Percentiles rank a stretch among this genome's conserved stretches.
Evolutionary conservation across 1,140 invertebrate genomes (phyloP).

Genomic region (Triops longicaudatus): DNA sequence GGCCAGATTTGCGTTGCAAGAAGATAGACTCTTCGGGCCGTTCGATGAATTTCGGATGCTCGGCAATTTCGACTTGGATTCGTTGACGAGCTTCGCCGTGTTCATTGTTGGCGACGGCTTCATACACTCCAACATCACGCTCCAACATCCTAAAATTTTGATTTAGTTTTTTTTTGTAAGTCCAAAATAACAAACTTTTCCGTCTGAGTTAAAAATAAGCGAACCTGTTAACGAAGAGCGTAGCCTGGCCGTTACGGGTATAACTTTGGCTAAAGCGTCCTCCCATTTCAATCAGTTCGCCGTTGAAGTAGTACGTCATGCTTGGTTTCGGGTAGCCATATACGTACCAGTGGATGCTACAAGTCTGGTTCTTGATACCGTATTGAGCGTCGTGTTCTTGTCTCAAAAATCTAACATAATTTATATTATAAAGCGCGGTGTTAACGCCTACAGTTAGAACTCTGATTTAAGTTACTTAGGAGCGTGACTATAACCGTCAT

Average conservation of each 20-base stretch:
- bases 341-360: slow-evolving; percentile 80
- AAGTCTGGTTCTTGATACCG: slow-evolving; percentile 77
- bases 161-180: slow-evolving; percentile 20
- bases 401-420: slow-evolving; percentile 56
- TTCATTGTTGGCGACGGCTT: slow-evolving; percentile 85
- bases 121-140: slow-evolving; percentile 83
- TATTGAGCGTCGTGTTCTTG: slow-evolving; percentile 77
- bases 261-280: slow-evolving; percentile 71
- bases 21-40: slow-evolving; percentile 73
- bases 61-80: slow-evolving; percentile 76
- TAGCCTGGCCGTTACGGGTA: slow-evolving; percentile 75
- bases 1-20: slow-evolving; percentile 59
- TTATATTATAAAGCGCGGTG: background rate
- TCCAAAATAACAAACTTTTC: too few species aligned
- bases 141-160: slow-evolving; percentile 61
- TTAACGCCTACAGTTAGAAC: background rate
- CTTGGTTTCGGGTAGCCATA: slow-evolving; percentile 87
- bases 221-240: slow-evolving; percentile 24
- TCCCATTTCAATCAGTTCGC: slow-evolving; percentile 66
- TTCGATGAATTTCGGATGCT: slow-evolving; percentile 80
- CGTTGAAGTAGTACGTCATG: slow-evolving; percentile 79
- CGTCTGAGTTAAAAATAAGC: too few species aligned
- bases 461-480: background rate
- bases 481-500: slow-evolving; percentile 67
- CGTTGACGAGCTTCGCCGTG: slow-evolving; percentile 74